Conservation (phyloP, 2,888 invertebrate genomes). For the Drosophila nigritarsus region DNA sequence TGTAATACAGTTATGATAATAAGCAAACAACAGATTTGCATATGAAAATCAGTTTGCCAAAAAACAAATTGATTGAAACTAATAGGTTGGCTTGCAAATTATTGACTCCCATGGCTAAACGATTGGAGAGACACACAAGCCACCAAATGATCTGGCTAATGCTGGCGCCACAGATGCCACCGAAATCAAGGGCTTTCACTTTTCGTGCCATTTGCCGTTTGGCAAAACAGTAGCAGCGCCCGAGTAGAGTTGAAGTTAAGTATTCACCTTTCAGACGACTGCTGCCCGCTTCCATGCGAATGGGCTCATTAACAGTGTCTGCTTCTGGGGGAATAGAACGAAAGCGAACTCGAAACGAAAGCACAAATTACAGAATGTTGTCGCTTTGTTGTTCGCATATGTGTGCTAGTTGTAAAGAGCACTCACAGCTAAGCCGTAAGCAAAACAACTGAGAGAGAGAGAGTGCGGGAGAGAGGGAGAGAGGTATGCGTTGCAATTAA, state of each 20-base stretch:
- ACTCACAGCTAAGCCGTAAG: conserved; percentile 22
- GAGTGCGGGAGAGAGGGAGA: neutral
- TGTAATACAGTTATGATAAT: conserved; percentile 13
- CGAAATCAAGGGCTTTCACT: conserved; percentile 66
- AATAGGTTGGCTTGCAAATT: conserved; percentile 14
- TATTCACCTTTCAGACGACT: conserved; percentile 72
- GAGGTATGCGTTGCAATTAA: conserved; percentile 66
- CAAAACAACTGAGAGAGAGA: conserved; percentile 15
- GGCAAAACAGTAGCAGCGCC: conserved; percentile 63
- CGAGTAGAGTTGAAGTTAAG: conserved; percentile 18
- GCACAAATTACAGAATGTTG: conserved; percentile 28
- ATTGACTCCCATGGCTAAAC: conserved; percentile 27
- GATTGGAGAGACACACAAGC: conserved; percentile 50
- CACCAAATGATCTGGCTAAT: conserved; percentile 49
- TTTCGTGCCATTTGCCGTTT: conserved; percentile 49
- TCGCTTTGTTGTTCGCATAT: neutral
- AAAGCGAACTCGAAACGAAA: conserved; percentile 54
- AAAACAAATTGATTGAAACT: conserved; percentile 13
- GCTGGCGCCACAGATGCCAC: conserved; percentile 62
- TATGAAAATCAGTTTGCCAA: neutral
- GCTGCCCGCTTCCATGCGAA: conserved; percentile 63
- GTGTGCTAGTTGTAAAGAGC: conserved; percentile 12
- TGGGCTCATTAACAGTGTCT: conserved; percentile 63
- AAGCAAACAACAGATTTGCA: conserved; percentile 9
- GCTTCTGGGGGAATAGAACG: conserved; percentile 55